Evolutionary conservation across 2,888 invertebrate species (phyloP).

Genomic region (Margaritifera margaritifera): DNA sequence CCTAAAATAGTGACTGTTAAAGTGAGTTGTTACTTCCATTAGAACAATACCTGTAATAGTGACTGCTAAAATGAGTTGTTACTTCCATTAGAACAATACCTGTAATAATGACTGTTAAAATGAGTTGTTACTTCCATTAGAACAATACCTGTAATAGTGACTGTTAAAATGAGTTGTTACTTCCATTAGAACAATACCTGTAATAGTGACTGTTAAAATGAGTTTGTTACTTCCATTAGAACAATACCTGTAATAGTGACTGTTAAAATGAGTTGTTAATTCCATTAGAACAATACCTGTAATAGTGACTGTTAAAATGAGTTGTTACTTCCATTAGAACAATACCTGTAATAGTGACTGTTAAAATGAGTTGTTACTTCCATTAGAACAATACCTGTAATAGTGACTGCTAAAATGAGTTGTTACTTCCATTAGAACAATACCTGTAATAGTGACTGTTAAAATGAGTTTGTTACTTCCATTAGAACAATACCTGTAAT

Average conservation of each 20-base stretch:
- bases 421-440: too few relatives aligned
- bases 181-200: constrained; percentile 6
- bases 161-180: too few relatives aligned
- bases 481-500: constrained; percentile 9
- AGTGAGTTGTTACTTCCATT: too few relatives aligned
- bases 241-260: constrained; percentile 19
- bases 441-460: constrained; percentile 26
- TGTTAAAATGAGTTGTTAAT: too few relatives aligned
- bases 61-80: constrained; percentile 21
- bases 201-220: constrained; percentile 23
- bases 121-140: too few relatives aligned
- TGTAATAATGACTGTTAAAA: constrained; percentile 24
- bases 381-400: constrained; percentile 8
- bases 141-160: constrained; percentile 18
- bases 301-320: constrained; percentile 24
- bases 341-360: constrained; percentile 23
- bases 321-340: too few relatives aligned
- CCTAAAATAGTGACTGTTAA: constrained; percentile 27
- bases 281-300: constrained; percentile 5
- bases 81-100: constrained; percentile 2
- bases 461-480: too few relatives aligned
- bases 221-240: too few relatives aligned
- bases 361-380: too few relatives aligned
- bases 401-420: constrained; percentile 23
- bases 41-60: constrained; percentile 15